Evolutionary conservation across 1,140 invertebrate genomes (phyloP).

Genomic region (Dysdera silvatica): DNA sequence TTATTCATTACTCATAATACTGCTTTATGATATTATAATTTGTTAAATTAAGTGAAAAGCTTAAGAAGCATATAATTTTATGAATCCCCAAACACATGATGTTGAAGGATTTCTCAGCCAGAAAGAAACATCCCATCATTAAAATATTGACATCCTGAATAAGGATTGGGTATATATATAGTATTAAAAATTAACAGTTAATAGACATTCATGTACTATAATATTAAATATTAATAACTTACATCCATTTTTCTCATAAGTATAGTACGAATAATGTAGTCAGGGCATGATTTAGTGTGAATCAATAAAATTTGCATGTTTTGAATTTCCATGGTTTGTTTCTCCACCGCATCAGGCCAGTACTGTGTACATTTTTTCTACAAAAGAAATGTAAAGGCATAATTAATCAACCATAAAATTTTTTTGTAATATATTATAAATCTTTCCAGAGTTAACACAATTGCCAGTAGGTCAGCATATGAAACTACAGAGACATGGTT

Average conservation of each 20-base stretch:
- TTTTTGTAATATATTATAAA: no score
- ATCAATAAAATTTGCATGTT: constrained; percentile 29
- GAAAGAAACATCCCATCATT: not conserved
- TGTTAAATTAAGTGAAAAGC: not conserved
- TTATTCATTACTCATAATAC: no score
- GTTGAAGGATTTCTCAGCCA: not conserved
- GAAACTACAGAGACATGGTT: no score
- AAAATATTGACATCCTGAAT: not conserved
- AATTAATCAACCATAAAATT: not conserved
- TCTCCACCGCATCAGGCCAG: constrained; percentile 54
- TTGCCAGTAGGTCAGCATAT: no score
- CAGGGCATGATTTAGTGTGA: constrained; percentile 22
- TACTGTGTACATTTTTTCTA: constrained; percentile 60
- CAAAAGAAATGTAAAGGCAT: constrained; percentile 31
- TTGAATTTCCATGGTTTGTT: constrained; percentile 23
- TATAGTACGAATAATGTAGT: constrained; percentile 30
- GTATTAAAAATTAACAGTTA: not conserved
- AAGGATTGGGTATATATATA: not conserved
- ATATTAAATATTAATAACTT: not conserved
- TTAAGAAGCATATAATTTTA: not conserved
- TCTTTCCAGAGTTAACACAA: no score
- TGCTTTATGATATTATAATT: no score
- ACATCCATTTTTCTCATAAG: constrained; percentile 25
- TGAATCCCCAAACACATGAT: not conserved
- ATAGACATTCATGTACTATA: not conserved